Percentiles rank a stretch among this genome's conserved stretches.
Evolutionary conservation across 2,113 vertebrate species (phyloP).

Genomic region (Tiliqua scincoides): DNA sequence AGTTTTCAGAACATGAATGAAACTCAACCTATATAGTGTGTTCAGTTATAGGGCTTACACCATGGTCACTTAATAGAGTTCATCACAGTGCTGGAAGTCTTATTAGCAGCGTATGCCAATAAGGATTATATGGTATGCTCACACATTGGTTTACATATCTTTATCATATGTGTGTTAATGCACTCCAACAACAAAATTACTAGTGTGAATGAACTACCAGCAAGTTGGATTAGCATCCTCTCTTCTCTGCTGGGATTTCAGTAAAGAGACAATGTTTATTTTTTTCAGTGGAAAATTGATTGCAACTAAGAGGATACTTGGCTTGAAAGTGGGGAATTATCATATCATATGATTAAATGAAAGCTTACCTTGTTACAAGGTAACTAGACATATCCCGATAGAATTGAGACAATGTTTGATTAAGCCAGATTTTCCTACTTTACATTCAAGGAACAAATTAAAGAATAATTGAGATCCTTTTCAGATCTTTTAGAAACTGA

Average conservation of each 20-base stretch:
- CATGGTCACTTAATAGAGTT: slow-evolving; percentile 56
- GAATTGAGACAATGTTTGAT: slow-evolving; percentile 94
- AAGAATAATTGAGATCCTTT: slow-evolving; percentile 91
- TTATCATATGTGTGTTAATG: slow-evolving; percentile 57
- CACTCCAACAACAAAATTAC: slow-evolving; percentile 78
- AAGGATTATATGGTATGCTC: slow-evolving; percentile 55
- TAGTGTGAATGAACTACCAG: slow-evolving; percentile 72
- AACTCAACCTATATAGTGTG: slow-evolving; percentile 3
- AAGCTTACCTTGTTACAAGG: slow-evolving; percentile 95
- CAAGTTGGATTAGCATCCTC: slow-evolving; percentile 72
- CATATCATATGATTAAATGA: slow-evolving; percentile 92
- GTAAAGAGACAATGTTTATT: slow-evolving; percentile 84
- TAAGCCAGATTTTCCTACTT: slow-evolving; percentile 94
- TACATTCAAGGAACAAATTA: slow-evolving; percentile 96
- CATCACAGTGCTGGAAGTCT: slow-evolving; percentile 29
- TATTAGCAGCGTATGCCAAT: slow-evolving; percentile 53
- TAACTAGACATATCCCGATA: slow-evolving; percentile 93
- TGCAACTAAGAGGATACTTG: slow-evolving; percentile 94
- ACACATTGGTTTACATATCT: slow-evolving; percentile 43
- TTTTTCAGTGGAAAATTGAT: slow-evolving; percentile 85
- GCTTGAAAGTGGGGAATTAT: slow-evolving; percentile 85
- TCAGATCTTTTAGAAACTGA: slow-evolving; percentile 90
- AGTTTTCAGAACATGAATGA: too few species aligned
- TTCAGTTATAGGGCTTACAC: neutral
- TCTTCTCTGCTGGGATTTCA: slow-evolving; percentile 78